Evolutionary conservation across 2,113 vertebrate species (phyloP), one percentile per base, ranked within the genome.

Genomic region (Daphoenositta chrysoptera): DNA sequence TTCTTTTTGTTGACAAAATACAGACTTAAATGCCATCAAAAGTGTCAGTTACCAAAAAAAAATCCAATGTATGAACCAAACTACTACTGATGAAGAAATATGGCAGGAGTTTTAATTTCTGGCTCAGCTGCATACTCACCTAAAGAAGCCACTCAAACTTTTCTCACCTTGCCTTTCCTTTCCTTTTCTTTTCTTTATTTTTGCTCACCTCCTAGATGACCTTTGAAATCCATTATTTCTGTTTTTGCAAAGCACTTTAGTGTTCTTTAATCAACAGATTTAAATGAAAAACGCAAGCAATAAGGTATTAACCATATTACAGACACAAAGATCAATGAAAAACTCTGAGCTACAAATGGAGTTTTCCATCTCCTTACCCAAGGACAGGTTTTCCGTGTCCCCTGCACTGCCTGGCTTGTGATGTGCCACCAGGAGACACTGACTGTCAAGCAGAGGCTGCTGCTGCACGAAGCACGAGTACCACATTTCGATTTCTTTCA

Each of bases 371-470:
- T 94, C 58, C 98, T 98, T 98, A 99, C 99, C 98, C 96, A 99
- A 95, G 63, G 97, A 77, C 57, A 98, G 97, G 54, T 73, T 97
- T 81, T 97, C 96, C 1, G 68, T 97, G 77, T 98, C 98, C 13
- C 73, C 95, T 1, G 95, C 95, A 30, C 78, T 96, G 87, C 99
- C 99, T 11, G 99, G 99, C 87, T 99, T 99, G 97, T 99, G 98
- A 89, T 99, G 99, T 31, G 99, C 99, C 13, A 99, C 97, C 24
- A 99, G 96, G n/a, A 99, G 97, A 94, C 99, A 99, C 97, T 99
- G 99, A 31, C 79, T 97, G 9, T 99, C 98, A 20, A 98, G 98
- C 57, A 99, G 72, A 39, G 98, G 93, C 93, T 98, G 99, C 78
- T 99, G 98, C 73, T 98, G 98, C 72, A 99, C 98, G 2, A 99